Percentiles rank a stretch among this genome's conserved stretches.
Conservation (phyloP, 2,113 vertebrate species). For the Paratilapia polleni region DNA sequence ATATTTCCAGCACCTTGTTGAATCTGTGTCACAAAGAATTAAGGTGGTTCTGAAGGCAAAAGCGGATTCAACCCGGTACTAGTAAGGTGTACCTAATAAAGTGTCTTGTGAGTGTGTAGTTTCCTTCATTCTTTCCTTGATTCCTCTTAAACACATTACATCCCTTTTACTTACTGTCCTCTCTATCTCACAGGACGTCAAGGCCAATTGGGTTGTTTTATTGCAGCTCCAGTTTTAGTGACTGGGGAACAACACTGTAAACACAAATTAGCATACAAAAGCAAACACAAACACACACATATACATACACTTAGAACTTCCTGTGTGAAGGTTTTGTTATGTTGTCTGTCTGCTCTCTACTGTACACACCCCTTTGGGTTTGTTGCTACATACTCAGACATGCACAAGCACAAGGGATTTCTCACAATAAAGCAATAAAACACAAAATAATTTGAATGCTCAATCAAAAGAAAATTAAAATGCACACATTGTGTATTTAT, state of each 20-base stretch:
- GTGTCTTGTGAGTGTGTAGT: too few species aligned
- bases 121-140: constrained; percentile 16
- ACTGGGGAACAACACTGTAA: constrained; percentile 52
- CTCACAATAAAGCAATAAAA: neutral
- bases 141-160: constrained; percentile 35
- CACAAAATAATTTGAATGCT: too few species aligned
- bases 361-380: neutral
- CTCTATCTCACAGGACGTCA: constrained; percentile 23
- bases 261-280: constrained; percentile 59
- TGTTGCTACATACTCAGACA: neutral
- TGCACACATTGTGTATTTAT: too few species aligned
- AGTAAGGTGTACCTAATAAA: too few species aligned
- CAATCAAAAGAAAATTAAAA: too few species aligned
- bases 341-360: neutral
- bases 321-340: neutral
- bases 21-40: too few species aligned
- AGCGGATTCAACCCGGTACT: too few species aligned
- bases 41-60: too few species aligned
- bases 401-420: neutral
- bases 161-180: constrained; percentile 43
- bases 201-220: constrained; percentile 64
- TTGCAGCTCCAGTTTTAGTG: constrained; percentile 59
- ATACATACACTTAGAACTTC: neutral
- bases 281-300: constrained; percentile 19
- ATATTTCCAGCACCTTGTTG: too few species aligned